Evolutionary conservation across 1,140 invertebrate species (phyloP), one percentile per base, ranked within the genome.

Genomic region (Conus betulinus): DNA sequence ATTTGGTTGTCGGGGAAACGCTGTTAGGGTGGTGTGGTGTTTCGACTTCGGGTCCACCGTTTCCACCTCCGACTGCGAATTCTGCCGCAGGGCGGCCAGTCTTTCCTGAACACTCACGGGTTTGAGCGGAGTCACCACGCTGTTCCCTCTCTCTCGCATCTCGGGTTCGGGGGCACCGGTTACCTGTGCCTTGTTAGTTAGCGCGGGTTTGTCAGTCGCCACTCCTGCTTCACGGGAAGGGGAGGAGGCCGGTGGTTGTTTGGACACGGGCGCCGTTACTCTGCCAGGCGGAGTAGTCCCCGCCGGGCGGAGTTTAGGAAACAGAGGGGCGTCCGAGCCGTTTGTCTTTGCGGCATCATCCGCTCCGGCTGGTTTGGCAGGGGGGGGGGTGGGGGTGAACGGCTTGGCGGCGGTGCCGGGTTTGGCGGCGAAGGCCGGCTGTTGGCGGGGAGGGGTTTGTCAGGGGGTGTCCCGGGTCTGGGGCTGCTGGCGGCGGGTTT

Each of bases 71-170:
- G 81, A 17, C n/a, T 84, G 25, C 23, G 82, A n/a, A 13, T 84
- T 84, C n/a, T 63, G 53, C 53, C 15, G 52, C 25, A 84, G 27
- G n/a, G 82, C 82, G 53, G 82, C 82, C 53, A 84, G 23, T 27
- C 55, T 84, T 63, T 84, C 82, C 82, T 60, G 11, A 15, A 84
- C 20, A 23, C 82, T 84, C 7, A 63, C 13, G 23, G 55, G 55
- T 63, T 23, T 60, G 55, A n/a, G 53, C 6, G 81, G 81, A 55
- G 81, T 83, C 7, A n/a, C 20, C 7, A 15, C 10, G n/a, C 57
- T 63, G 53, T 27, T 13, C 27, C 55, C 3, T 17, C 27, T 63
- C 11, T 63, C 82, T 63, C 52, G 51, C 15, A 55, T n/a, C 5
- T 13, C 76, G 15, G 67, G 15, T 71, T 20, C 6, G 67, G 67